A percentile compares a stretch with the other conserved stretches of the same genome.
phyloP scores from a whole-genome alignment of 2,113 vertebrate genomes.

The Actenoides lindsayi region DNA sequence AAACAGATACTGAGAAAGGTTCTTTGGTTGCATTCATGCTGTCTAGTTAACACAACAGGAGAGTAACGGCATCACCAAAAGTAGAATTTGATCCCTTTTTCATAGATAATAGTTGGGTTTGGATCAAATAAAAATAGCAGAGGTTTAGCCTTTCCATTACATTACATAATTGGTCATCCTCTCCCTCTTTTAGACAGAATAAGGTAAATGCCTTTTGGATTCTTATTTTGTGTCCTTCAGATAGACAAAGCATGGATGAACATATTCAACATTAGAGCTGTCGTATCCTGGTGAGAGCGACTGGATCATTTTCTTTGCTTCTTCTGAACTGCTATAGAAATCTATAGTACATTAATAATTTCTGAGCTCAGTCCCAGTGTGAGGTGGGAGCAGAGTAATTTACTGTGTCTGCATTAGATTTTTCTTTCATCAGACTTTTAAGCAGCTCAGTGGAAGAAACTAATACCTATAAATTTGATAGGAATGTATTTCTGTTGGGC shows the following conservation, averaged over 20 bases:
- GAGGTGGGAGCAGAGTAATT: slow-evolving; percentile 55
- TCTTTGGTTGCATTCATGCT: not conserved
- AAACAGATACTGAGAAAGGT: not conserved
- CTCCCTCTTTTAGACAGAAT: not conserved
- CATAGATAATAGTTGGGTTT: not conserved
- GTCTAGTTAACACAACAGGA: not conserved
- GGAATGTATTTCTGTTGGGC: slow-evolving; percentile 56
- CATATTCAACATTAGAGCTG: slow-evolving; percentile 18
- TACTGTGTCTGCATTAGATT: slow-evolving; percentile 60
- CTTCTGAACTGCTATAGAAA: slow-evolving; percentile 64
- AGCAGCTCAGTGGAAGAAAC: slow-evolving; percentile 57
- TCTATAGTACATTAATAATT: slow-evolving; percentile 49
- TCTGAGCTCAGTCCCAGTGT: not conserved
- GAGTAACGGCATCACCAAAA: not conserved
- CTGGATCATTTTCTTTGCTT: slow-evolving; percentile 51
- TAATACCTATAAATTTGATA: slow-evolving; percentile 36
- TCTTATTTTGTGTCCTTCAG: slow-evolving; percentile 7
- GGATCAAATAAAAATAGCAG: slow-evolving; percentile 22
- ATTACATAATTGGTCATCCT: slow-evolving; percentile 17
- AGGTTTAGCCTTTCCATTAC: not conserved
- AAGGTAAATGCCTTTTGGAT: slow-evolving; percentile 37
- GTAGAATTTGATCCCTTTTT: not conserved
- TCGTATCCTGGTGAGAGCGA: slow-evolving; percentile 21
- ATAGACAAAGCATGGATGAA: slow-evolving; percentile 44
- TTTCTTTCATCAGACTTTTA: slow-evolving; percentile 65